Evolutionary conservation across 2,797 vertebrate genomes (phyloP).

Genomic region (Halcyon badia): DNA sequence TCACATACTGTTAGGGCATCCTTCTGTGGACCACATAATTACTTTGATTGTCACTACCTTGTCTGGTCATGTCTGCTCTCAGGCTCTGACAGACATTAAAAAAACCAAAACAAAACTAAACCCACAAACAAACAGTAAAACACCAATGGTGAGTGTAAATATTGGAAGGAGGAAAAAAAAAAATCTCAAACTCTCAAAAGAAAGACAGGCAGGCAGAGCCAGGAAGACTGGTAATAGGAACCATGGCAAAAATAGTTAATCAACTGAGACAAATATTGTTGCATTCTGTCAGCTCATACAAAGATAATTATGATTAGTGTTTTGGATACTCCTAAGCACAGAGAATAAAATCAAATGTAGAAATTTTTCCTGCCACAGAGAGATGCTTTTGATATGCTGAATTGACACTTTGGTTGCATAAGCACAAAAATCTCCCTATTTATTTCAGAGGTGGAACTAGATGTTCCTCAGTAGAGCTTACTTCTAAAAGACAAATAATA

Average conservation of each 20-base stretch:
- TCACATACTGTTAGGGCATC: neutral
- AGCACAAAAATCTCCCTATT: neutral
- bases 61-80: neutral
- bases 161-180: rapidly evolving
- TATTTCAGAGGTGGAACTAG: neutral
- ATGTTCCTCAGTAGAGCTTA: neutral
- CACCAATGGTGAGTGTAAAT: neutral
- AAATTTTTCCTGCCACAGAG: neutral
- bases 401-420: neutral
- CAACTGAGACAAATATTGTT: neutral
- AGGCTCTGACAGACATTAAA: neutral
- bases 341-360: neutral
- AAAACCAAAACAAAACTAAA: neutral
- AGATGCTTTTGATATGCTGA: neutral
- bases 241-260: neutral
- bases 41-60: neutral
- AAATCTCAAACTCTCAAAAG: neutral
- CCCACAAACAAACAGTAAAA: neutral
- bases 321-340: neutral
- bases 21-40: neutral
- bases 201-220: neutral
- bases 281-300: neutral
- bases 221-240: neutral
- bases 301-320: neutral
- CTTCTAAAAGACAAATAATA: neutral